phyloP scores from a whole-genome alignment of 2,797 vertebrate species.

The Brachyrhaphis roseni region DNA sequence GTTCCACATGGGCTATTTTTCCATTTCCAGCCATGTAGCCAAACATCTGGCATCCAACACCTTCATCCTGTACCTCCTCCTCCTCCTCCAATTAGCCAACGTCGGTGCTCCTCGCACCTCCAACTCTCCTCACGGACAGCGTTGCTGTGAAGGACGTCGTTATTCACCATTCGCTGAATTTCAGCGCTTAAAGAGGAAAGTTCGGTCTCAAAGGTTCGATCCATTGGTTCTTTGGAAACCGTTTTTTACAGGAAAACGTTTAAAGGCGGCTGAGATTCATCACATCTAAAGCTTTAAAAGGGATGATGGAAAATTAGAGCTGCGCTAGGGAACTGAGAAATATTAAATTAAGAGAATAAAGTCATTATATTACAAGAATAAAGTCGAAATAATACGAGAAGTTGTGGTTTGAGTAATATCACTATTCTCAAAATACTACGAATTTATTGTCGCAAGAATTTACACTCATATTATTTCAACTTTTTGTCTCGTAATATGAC shows the following conservation, averaged over 20 bases:
- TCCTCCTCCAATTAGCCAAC: constrained; percentile 50
- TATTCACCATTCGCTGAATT: constrained; percentile 24
- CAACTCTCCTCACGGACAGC: constrained; percentile 2
- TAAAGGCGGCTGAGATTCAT: neutral
- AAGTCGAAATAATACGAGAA: too few species aligned
- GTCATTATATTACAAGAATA: too few species aligned
- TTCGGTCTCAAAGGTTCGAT: constrained; percentile 23
- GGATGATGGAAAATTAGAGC: neutral
- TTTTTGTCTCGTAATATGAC: too few species aligned
- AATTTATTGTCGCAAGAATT: too few species aligned
- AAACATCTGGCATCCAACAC: constrained; percentile 72
- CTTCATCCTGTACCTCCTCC: constrained; percentile 33
- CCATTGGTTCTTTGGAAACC: neutral
- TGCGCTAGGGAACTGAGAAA: too few species aligned
- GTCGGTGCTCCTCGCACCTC: neutral
- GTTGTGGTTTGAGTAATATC: too few species aligned
- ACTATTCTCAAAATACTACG: too few species aligned
- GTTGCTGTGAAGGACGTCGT: neutral
- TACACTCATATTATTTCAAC: too few species aligned
- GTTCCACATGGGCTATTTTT: constrained; percentile 65
- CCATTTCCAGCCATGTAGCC: constrained; percentile 59
- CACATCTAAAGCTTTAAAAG: neutral
- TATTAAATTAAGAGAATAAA: too few species aligned
- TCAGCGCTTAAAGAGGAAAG: constrained; percentile 10
- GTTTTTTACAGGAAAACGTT: neutral